Conservation (phyloP, 2,113 vertebrate genomes). For the Hyaena hyaena region DNA sequence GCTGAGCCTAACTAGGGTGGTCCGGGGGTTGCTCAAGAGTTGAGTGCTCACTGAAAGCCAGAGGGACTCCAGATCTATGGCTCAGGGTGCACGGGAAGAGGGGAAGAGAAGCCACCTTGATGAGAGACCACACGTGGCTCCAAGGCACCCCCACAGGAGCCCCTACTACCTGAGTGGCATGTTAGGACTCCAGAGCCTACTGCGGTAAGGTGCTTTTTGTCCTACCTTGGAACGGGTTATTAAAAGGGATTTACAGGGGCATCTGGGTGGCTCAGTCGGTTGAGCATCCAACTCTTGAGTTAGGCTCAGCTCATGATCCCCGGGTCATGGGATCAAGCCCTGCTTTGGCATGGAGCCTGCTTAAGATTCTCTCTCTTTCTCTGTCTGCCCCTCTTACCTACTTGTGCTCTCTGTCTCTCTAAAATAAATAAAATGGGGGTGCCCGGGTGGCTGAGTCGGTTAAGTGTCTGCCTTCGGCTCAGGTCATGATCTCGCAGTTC, state of each 20-base stretch:
- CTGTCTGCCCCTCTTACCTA: no score
- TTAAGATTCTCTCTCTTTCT: no score
- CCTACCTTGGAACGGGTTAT: not conserved
- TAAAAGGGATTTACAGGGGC: not conserved
- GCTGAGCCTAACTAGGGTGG: not conserved
- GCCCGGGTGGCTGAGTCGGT: no score
- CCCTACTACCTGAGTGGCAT: not conserved
- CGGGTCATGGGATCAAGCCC: no score
- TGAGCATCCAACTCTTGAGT: no score
- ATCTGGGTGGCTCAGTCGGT: no score
- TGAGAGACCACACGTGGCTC: not conserved
- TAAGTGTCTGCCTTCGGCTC: no score
- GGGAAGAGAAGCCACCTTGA: not conserved
- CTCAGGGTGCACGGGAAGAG: not conserved
- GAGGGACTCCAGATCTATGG: not conserved
- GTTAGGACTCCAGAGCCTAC: not conserved
- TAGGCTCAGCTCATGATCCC: no score
- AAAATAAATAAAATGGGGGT: no score
- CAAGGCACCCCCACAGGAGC: not conserved
- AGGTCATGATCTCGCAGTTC: no score
- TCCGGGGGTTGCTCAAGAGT: not conserved
- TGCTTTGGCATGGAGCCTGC: no score
- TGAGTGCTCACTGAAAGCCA: not conserved
- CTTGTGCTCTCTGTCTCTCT: no score
- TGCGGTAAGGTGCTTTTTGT: not conserved